A percentile compares a stretch with the other conserved stretches of the same genome.
Evolutionary conservation across 2,797 vertebrate genomes (phyloP).

Genomic region (Masticophis lateralis): DNA sequence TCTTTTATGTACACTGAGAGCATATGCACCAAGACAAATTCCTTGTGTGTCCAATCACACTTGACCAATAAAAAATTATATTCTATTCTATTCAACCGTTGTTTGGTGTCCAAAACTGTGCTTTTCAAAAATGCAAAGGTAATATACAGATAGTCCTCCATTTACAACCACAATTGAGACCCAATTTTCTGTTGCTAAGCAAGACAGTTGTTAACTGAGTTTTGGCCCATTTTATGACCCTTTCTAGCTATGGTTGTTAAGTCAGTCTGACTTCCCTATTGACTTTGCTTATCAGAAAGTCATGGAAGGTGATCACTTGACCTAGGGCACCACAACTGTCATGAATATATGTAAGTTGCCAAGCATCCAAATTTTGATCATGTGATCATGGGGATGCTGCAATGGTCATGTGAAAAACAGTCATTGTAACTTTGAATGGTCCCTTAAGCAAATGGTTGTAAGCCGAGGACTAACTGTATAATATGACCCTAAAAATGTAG

Average conservation of each 20-base stretch:
- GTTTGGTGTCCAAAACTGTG: neutral
- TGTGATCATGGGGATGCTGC: neutral
- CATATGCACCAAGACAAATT: too few relatives aligned
- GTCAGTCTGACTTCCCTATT: neutral
- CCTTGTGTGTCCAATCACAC: too few relatives aligned
- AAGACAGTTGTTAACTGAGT: neutral
- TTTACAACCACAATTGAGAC: neutral
- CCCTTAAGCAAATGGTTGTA: neutral
- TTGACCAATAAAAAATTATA: too few relatives aligned
- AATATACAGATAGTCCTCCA: neutral
- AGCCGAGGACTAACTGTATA: neutral
- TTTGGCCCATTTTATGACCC: neutral
- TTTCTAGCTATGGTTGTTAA: neutral
- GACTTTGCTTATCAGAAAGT: neutral
- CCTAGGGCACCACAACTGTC: neutral
- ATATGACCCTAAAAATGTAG: neutral
- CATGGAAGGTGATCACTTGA: neutral
- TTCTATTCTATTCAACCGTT: too few relatives aligned
- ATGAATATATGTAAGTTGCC: neutral
- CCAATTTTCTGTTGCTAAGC: neutral
- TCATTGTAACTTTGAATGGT: neutral
- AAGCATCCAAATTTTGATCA: neutral
- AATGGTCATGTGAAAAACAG: neutral
- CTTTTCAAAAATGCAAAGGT: neutral
- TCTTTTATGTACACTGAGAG: too few relatives aligned